Base-by-base conservation (phyloP, 2,113 vertebrate species). In the Pomatorhinus ruficollis region DNA sequence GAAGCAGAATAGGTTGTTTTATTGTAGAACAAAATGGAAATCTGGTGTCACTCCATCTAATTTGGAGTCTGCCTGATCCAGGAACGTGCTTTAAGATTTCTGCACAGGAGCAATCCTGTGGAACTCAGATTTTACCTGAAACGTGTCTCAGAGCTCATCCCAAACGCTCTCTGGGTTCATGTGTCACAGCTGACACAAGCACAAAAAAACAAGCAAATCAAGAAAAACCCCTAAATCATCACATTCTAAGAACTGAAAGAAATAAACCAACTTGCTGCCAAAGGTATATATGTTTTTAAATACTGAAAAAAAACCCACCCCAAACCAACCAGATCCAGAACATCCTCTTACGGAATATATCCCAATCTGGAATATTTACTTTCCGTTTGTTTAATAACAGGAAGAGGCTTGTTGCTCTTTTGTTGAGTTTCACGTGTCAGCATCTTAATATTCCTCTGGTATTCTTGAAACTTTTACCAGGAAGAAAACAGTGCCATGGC, bases 361-460 rank as follows among this genome's bases (percentile, higher is more conserved):
- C 97, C 96, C 96, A 93, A 90, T 97, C 96, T 96, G 86, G 94
- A 97, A 95, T 98, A 98, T 98, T 98, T 98, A 96, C 94, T 98
- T 98, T 98, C 98, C 98, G 96, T 97, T 98, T 97, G 96, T 98
- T 98, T 98, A 98, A 98, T 97, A 98, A 98, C 98, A 98, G 98
- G 98, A 98, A 98, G 97, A 98, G 97, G 88, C 97, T 98, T 96
- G 95, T 95, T 96, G 95, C 81, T 96, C 95, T 96, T 98, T 97
- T 98, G 97, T 97, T 98, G 97, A 98, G 97, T 98, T 98, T 98
- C 96, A 97, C 86, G 54, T 97, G 98, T 98, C 97, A 97, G 97
- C 98, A 98, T 87, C 92, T 98, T 98, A 97, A 98, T 98, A 98
- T 97, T 97, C 95, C 95, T 95, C 92, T 90, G 95, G 97, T 84